Percentiles rank a stretch among this genome's conserved stretches.
phyloP scores from a whole-genome alignment of 2,888 invertebrate genomes.

The Sinodicranocentrus sp. region DNA sequence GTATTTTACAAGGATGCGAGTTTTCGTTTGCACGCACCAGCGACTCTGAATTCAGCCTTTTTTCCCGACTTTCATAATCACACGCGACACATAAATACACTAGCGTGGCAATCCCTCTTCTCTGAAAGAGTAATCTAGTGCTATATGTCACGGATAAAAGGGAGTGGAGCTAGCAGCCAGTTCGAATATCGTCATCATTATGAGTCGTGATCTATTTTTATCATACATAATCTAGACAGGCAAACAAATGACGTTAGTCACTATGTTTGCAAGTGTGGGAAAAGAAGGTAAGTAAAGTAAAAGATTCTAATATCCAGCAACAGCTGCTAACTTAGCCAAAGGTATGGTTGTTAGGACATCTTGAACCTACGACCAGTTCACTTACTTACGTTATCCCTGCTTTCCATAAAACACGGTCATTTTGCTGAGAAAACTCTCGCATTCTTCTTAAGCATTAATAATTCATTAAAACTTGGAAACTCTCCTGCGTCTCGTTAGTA shows the following conservation, averaged over 20 bases:
- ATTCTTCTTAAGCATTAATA: too few species aligned
- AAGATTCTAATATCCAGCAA: too few species aligned
- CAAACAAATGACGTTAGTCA: neutral
- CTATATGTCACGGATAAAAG: conserved; percentile 49
- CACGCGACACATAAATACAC: conserved; percentile 37
- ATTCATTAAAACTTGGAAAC: too few species aligned
- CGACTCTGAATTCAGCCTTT: neutral
- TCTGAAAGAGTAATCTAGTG: conserved; percentile 33
- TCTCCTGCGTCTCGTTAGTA: too few species aligned
- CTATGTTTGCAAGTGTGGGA: neutral
- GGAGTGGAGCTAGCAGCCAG: neutral
- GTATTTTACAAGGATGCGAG: neutral
- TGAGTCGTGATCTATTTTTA: conserved; percentile 15
- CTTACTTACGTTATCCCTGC: too few species aligned
- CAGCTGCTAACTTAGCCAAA: too few species aligned
- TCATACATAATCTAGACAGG: conserved; percentile 5
- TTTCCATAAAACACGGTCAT: too few species aligned
- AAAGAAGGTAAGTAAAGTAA: too few species aligned
- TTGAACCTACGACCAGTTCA: too few species aligned
- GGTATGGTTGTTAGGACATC: too few species aligned
- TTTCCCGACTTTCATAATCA: conserved; percentile 29
- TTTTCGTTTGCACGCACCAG: neutral
- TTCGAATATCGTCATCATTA: neutral
- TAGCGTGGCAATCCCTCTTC: neutral
- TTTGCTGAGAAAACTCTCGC: too few species aligned